Conservation (phyloP, 2,113 vertebrate species). For the Oreocharis arfaki region DNA sequence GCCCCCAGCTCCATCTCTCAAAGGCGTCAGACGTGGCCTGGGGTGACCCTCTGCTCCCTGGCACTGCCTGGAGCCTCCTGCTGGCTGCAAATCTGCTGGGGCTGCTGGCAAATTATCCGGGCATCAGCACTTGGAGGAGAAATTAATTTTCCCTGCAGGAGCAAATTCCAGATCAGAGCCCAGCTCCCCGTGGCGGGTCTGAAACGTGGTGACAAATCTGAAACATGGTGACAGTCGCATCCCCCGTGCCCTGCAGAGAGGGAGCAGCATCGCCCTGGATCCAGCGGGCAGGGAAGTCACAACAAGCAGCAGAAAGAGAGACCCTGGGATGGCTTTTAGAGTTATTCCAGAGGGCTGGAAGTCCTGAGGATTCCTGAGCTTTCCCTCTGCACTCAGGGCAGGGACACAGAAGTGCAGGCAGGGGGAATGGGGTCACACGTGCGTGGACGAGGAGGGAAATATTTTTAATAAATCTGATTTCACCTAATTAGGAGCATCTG, state of each 20-base stretch:
- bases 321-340: background rate
- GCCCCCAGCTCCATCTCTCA: background rate
- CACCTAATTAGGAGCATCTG: background rate
- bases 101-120: background rate
- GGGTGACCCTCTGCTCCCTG: background rate
- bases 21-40: background rate
- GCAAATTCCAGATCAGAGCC: background rate
- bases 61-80: background rate
- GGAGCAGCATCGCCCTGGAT: background rate
- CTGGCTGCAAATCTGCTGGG: conserved; percentile 23
- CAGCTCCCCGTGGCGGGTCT: background rate
- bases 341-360: background rate
- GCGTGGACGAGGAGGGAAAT: background rate
- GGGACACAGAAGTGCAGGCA: background rate
- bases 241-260: background rate
- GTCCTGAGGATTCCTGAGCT: background rate
- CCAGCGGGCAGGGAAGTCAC: background rate
- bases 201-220: fast-evolving
- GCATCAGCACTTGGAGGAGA: conserved; percentile 11
- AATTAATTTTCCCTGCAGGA: conserved; percentile 46
- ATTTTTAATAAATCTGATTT: background rate
- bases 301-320: background rate
- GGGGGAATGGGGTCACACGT: background rate
- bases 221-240: fast-evolving
- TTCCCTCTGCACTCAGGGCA: background rate